Evolutionary conservation across 2,888 invertebrate species (phyloP).

Genomic region (Tillus elongatus): DNA sequence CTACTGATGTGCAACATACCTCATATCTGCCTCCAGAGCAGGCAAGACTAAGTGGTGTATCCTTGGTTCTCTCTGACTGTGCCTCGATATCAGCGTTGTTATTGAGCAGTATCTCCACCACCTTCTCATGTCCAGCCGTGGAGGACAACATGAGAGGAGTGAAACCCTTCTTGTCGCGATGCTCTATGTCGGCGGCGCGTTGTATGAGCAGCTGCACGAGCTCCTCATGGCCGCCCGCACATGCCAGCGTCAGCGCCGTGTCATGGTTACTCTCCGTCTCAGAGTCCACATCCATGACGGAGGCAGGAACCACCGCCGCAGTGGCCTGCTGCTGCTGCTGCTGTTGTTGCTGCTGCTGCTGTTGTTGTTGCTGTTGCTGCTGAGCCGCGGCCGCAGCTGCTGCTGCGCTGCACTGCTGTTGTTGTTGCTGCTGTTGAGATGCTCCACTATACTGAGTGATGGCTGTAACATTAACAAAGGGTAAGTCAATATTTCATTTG

Average conservation of each 20-base stretch:
- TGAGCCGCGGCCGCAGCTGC: slow-evolving; percentile 40
- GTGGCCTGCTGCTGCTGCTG: slow-evolving; percentile 17
- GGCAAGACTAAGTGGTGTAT: slow-evolving; percentile 93
- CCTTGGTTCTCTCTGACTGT: slow-evolving; percentile 97
- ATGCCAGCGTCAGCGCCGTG: slow-evolving; percentile 94
- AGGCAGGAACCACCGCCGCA: slow-evolving; percentile 36
- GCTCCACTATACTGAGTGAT: slow-evolving; percentile 33
- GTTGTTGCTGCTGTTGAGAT: slow-evolving; percentile 12
- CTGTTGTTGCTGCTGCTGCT: slow-evolving; percentile 19
- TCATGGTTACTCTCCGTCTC: slow-evolving; percentile 99
- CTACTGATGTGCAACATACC: slow-evolving; percentile 41
- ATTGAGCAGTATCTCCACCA: slow-evolving; percentile 88
- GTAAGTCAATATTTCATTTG: no score
- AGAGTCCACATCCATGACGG: slow-evolving; percentile 85
- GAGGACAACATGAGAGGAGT: slow-evolving; percentile 95
- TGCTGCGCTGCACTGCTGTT: slow-evolving; percentile 17
- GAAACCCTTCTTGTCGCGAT: slow-evolving; percentile 97
- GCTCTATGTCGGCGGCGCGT: slow-evolving; percentile 93
- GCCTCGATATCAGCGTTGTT: slow-evolving; percentile 97
- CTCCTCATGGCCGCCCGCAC: slow-evolving; percentile 94
- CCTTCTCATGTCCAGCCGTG: slow-evolving; percentile 87
- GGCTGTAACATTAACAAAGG: no score
- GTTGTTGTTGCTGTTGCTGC: no score
- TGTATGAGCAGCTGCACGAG: slow-evolving; percentile 85
- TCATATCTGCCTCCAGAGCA: slow-evolving; percentile 97